These are phyloP conservation scores for Channa maculata DNA, from an alignment of 2,113 vertebrate genomes.

Conservation along the genomic window DNA sequence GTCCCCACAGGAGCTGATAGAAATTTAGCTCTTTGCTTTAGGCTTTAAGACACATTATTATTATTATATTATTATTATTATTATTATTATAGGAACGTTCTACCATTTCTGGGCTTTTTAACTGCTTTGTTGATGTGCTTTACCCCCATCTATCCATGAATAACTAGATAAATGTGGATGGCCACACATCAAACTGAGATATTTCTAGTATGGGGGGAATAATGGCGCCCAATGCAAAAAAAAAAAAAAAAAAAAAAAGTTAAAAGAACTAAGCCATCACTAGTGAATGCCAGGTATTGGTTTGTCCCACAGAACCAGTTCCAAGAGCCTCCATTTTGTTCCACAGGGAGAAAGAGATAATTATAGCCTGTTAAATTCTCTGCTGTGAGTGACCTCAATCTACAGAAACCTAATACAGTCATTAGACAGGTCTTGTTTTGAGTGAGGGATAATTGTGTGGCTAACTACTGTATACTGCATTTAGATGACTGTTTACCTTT, in stretches of 20 bases:
- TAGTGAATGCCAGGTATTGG: neutral
- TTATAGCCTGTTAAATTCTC: neutral
- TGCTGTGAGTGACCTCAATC: neutral
- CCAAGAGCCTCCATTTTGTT: neutral
- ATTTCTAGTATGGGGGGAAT: neutral
- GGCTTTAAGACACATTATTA: neutral
- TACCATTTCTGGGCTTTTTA: neutral
- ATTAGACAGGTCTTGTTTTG: neutral
- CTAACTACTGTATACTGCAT: too few relatives aligned
- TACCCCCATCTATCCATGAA: neutral
- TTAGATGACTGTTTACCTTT: too few relatives aligned
- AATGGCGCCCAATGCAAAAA: conserved; percentile 5
- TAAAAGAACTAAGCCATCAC: conserved; percentile 2
- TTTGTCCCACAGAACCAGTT: neutral
- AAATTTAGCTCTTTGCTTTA: neutral
- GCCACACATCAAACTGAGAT: conserved; percentile 17
- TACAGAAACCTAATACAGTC: neutral
- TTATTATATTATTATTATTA: neutral
- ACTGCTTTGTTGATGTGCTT: neutral
- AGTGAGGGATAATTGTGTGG: neutral
- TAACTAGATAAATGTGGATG: conserved; percentile 25
- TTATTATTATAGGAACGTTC: neutral
- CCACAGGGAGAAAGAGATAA: neutral
- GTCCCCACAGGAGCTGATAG: neutral
- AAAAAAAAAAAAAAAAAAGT: conserved; percentile 2